Evolutionary conservation across 2,113 vertebrate species (phyloP).

Genomic region (Thalassoma bifasciatum): DNA sequence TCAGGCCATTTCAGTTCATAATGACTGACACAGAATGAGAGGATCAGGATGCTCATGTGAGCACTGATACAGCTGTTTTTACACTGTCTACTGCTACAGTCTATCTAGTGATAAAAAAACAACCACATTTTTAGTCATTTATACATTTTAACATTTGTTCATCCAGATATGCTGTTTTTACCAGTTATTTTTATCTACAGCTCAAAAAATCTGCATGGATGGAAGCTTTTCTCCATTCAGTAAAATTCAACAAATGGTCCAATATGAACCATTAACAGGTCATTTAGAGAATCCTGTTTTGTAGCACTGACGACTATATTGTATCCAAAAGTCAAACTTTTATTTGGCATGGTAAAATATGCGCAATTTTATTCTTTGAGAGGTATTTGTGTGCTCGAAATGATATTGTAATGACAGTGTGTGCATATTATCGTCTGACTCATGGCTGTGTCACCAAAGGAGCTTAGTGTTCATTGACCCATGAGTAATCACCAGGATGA

Average conservation of each 20-base stretch:
- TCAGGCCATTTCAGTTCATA: slow-evolving; percentile 38
- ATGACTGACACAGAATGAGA: slow-evolving; percentile 33
- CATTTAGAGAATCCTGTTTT: not conserved
- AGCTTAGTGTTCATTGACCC: slow-evolving; percentile 62
- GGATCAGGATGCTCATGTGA: not conserved
- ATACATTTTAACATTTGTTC: too few relatives aligned
- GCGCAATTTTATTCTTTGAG: not conserved
- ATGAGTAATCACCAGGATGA: slow-evolving; percentile 39
- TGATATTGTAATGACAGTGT: slow-evolving; percentile 44
- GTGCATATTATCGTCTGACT: slow-evolving; percentile 59
- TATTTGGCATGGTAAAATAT: not conserved
- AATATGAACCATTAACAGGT: not conserved
- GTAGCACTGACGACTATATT: not conserved
- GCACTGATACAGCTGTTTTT: not conserved
- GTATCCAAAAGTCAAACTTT: too few relatives aligned
- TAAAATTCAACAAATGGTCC: not conserved
- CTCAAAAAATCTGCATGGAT: not conserved
- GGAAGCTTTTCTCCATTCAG: not conserved
- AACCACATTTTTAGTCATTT: too few relatives aligned
- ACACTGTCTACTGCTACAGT: not conserved
- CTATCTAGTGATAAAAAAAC: not conserved
- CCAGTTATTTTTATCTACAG: not conserved
- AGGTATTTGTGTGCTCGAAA: slow-evolving; percentile 30
- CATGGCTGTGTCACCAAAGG: slow-evolving; percentile 54
- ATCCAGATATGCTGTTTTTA: too few relatives aligned